Percentiles rank a stretch among this genome's conserved stretches.
These are phyloP conservation scores for Darevskia nairensis DNA, from an alignment of 2,797 vertebrate genomes.

Conservation along the genomic window DNA sequence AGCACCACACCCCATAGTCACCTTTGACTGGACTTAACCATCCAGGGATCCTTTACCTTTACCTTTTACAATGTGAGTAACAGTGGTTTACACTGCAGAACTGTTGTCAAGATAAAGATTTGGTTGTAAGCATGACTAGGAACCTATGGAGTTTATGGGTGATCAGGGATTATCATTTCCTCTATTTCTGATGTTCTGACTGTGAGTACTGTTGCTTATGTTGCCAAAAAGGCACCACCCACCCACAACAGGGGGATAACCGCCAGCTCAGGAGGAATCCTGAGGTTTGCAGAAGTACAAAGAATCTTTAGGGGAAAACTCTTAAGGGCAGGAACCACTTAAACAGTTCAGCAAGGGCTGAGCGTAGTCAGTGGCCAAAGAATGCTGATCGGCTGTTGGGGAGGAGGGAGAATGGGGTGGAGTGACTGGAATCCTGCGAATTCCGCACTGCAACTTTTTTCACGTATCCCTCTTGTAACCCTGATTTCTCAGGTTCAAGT, in stretches of 20 bases:
- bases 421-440: not conserved
- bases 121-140: not conserved
- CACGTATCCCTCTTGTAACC: not conserved
- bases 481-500: not conserved
- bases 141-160: not conserved
- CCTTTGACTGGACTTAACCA: too few species aligned
- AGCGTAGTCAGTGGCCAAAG: not conserved
- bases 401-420: not conserved
- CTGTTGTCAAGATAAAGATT: not conserved
- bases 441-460: not conserved
- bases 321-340: not conserved
- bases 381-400: not conserved
- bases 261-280: not conserved
- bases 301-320: not conserved
- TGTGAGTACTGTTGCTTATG: not conserved
- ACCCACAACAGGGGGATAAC: too few species aligned
- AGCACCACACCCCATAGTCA: too few species aligned
- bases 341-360: too few species aligned
- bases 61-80: not conserved
- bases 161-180: not conserved
- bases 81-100: not conserved
- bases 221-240: too few species aligned
- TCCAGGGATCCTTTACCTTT: too few species aligned
- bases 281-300: not conserved
- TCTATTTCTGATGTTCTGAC: not conserved